Base-by-base conservation (phyloP, 2,797 vertebrate species). In the Melanotaenia maccullochi region DNA sequence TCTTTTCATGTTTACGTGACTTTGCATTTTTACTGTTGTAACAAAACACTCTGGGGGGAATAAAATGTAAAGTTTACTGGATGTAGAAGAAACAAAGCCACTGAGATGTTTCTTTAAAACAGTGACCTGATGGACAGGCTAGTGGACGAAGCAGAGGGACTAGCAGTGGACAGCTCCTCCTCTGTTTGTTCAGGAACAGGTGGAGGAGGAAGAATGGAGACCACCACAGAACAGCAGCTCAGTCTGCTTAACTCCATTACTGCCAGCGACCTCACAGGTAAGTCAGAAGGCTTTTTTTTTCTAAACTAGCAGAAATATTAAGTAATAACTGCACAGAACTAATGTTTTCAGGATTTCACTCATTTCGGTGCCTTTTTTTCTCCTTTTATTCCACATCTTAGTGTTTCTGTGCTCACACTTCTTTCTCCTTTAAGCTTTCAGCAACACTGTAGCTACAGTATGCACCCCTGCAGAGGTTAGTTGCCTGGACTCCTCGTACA, bases 121-220 rank as follows among this genome's bases (percentile, higher is more conserved):
- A 99, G 98, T 73, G 98, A 99, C 91, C 96, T 98, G 73, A 99
- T 99, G 98, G 98, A 99, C 93, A 93, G 97, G 65, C 93, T 99
- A 79, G 96, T 99, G 83, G 98, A 99, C 71, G 97, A 99, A 93
- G 96, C 97, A 0, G 98, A 99, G 86, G 95, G 96, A 2, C 91
- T 97, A 75, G 97, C 96, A 1, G 95, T 96, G 79, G 93, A 97
- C 61, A 95, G 95, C 11, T 95, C 95, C 62, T 94, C 96, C 79
- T 95, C 97, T 0, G 93, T 96, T 86, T 96, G 97, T 89, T 95
- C 95, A 11, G 94, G 95, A 67, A 90, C 92, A 3, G 96, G 65
- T 55, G 94, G 95, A 58, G 95, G 93, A 11, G 96, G 71, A 60
- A 89, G 97, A 82, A 85, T 97, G 49, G 97, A 98, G 86, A 92